A percentile compares a stretch with the other conserved stretches of the same genome.
Evolutionary conservation across 2,113 vertebrate genomes (phyloP).

Genomic region (Gopherus evgoodei): DNA sequence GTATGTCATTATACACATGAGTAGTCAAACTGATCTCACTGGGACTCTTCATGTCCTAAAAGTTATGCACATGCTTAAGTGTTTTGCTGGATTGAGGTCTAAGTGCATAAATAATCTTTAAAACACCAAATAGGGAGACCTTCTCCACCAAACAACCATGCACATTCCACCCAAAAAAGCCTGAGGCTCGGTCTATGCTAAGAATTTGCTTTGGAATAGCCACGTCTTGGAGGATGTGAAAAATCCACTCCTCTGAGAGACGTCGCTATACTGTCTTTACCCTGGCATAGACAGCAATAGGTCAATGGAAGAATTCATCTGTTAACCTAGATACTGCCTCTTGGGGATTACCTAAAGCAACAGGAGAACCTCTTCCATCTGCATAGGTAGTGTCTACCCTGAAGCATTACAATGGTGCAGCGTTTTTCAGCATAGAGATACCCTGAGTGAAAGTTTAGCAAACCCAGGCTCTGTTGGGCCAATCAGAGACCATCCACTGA

Average conservation of each 20-base stretch:
- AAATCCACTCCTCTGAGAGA: neutral
- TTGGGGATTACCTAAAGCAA: too few species aligned
- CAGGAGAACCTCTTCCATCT: too few species aligned
- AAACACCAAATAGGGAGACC: neutral
- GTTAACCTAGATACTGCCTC: too few species aligned
- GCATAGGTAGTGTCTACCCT: too few species aligned
- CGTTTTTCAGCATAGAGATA: too few species aligned
- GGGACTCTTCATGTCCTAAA: neutral
- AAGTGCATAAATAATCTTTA: neutral
- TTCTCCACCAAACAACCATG: neutral
- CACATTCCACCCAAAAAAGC: neutral
- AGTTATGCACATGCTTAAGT: neutral
- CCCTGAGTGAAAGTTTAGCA: neutral
- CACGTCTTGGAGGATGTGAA: neutral
- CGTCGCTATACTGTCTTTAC: too few species aligned
- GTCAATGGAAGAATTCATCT: too few species aligned
- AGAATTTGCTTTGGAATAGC: neutral
- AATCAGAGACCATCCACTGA: neutral
- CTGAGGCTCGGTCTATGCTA: neutral
- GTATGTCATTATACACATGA: neutral
- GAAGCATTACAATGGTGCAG: too few species aligned
- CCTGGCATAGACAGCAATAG: too few species aligned
- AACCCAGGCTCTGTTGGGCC: neutral
- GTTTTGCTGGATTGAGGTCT: neutral
- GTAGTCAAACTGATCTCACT: neutral